Percentiles rank a stretch among this genome's conserved stretches.
Evolutionary conservation across 2,888 invertebrate species (phyloP).

Genomic region (Cosmia pyralina): DNA sequence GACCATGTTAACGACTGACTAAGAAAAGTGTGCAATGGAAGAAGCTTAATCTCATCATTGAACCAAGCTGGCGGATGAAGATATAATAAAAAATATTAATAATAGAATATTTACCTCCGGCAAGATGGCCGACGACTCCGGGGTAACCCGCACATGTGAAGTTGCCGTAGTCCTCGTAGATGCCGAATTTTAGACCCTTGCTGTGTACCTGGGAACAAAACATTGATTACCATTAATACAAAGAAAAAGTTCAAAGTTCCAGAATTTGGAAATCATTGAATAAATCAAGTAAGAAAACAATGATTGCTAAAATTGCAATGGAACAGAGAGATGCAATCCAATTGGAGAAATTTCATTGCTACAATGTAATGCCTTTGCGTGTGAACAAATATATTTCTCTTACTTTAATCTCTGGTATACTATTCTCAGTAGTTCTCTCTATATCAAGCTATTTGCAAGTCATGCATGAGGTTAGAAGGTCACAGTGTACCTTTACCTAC

Average conservation of each 20-base stretch:
- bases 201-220: slow-evolving; percentile 94
- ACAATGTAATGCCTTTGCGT: background rate
- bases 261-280: too few relatives aligned
- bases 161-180: slow-evolving; percentile 99
- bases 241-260: too few relatives aligned
- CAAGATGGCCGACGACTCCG: slow-evolving; percentile 96
- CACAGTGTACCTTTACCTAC: background rate
- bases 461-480: slow-evolving; percentile 13
- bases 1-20: background rate
- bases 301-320: background rate
- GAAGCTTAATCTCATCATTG: background rate
- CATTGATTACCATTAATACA: background rate
- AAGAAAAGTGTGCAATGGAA: background rate
- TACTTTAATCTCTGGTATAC: slow-evolving; percentile 16
- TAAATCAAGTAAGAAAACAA: background rate
- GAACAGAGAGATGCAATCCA: background rate
- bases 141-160: slow-evolving; percentile 99
- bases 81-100: background rate
- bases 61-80: background rate
- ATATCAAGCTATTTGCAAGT: background rate
- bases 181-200: slow-evolving; percentile 98
- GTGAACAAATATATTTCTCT: slow-evolving; percentile 8
- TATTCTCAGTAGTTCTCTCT: background rate
- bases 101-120: slow-evolving; percentile 87
- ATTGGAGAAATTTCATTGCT: slow-evolving; percentile 9